Evolutionary conservation across 2,888 invertebrate genomes (phyloP), one percentile per base, ranked within the genome.

Genomic region (Coleophora deauratella): DNA sequence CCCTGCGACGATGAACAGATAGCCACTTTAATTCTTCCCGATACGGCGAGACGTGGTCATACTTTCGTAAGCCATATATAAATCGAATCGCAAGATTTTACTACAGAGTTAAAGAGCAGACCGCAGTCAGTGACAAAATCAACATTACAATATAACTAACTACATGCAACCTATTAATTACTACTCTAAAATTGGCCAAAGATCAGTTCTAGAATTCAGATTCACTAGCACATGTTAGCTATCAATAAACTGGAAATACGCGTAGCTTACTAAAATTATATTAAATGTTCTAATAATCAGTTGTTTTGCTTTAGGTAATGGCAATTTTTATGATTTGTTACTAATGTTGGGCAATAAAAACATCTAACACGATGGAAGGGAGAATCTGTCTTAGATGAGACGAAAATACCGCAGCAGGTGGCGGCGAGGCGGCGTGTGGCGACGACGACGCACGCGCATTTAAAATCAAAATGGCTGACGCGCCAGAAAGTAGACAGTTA

Each of bases 301-400:
- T 77, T 80, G 82, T 81, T 77, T 74, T 75, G 77, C 66, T 75
- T 78, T 77, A 73, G 68, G 56, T 72, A 74, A 73, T 59, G 72
- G 62, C 78, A 67, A 75, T 82, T 76, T 61, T 55, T 54, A 62
- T 80, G 78, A 84, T 82, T 81, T 82, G 75, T 81, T 53, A 69
- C 63, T 71, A 71, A 76, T 77, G 71, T 63, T 62, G 58, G 66
- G 59, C 57, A 70, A 74, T 77, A 75, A 80, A 78, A 78, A 72
- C 71, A 78, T 74, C 78, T 57, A 52, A 59, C 52, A 55, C 57
- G 66, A 66, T 63, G 58, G 59, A 62, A 57, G 57, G 61, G 66
- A 66, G 68, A 72, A 73, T 75, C 63, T 65, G 72, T 77, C 77
- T 72, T 6, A 4, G 21, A 21, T 3, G 51, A 59, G 65, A 71